These are phyloP conservation scores for Microtus agrestis DNA, from an alignment of 2,797 vertebrate species.

Conservation along the genomic window DNA sequence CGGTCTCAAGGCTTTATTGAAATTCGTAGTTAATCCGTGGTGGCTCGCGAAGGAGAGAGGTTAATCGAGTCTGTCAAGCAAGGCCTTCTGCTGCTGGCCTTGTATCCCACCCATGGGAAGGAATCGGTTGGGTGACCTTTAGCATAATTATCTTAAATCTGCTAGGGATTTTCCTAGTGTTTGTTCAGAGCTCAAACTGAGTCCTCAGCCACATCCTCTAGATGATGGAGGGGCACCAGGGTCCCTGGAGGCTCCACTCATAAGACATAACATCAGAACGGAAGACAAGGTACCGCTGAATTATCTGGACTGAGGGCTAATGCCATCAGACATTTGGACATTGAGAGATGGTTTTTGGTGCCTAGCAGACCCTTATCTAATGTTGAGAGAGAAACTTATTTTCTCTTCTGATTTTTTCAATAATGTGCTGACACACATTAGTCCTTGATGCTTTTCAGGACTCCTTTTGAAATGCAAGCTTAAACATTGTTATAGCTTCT, in stretches of 20 bases:
- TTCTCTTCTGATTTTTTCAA: slow-evolving; percentile 64
- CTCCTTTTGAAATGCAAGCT: slow-evolving; percentile 45
- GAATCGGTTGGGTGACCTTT: slow-evolving; percentile 32
- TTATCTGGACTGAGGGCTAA: background rate
- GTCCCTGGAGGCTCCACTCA: background rate
- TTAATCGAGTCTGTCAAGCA: slow-evolving; percentile 41
- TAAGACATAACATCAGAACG: slow-evolving; percentile 45
- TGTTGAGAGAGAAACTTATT: slow-evolving; percentile 63
- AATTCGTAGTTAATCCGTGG: background rate
- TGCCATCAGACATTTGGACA: slow-evolving; percentile 35
- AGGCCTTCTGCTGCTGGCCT: background rate
- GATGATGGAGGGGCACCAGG: background rate
- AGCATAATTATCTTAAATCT: slow-evolving; percentile 62
- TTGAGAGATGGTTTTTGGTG: slow-evolving; percentile 55
- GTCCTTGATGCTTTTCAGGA: slow-evolving; percentile 64
- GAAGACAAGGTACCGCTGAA: slow-evolving; percentile 23
- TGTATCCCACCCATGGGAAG: slow-evolving; percentile 2
- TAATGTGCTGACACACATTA: slow-evolving; percentile 63
- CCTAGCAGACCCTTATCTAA: slow-evolving; percentile 58
- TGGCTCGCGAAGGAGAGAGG: background rate
- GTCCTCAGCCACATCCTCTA: background rate
- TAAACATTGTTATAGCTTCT: slow-evolving; percentile 38
- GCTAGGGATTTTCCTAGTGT: background rate
- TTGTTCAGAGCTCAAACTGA: slow-evolving; percentile 16
- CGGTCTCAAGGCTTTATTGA: slow-evolving; percentile 27